phyloP scores from a whole-genome alignment of 2,888 invertebrate genomes.

The Melanargia galathea region DNA sequence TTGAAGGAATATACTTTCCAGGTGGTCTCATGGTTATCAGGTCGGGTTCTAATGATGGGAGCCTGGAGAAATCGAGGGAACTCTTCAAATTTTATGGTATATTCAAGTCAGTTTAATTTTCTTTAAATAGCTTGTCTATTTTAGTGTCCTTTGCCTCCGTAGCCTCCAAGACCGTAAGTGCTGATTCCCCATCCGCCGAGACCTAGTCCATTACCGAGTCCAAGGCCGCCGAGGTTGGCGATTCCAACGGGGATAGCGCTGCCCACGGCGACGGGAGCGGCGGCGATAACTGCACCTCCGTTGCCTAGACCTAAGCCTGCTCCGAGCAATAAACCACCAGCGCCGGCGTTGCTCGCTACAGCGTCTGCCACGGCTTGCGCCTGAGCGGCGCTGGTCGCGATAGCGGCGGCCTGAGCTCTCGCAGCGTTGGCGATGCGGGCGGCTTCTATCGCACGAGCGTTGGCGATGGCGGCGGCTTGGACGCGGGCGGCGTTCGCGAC shows the following conservation, averaged over 20 bases:
- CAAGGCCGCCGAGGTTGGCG: conserved; percentile 15
- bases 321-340: conserved; percentile 60
- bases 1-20: too few species aligned
- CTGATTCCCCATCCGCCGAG: conserved; percentile 26
- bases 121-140: too few species aligned
- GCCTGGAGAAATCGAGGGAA: too few species aligned
- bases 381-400: conserved; percentile 63
- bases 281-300: conserved; percentile 43
- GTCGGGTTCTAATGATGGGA: too few species aligned
- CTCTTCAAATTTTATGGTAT: too few species aligned
- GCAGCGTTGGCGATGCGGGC: conserved; percentile 71
- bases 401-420: conserved; percentile 62
- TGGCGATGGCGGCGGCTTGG: conserved; percentile 71
- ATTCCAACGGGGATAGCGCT: conserved; percentile 24
- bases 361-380: conserved; percentile 67
- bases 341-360: conserved; percentile 65
- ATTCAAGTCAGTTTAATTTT: too few species aligned
- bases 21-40: too few species aligned
- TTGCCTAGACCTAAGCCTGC: conserved; percentile 43
- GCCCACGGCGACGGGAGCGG: conserved; percentile 37
- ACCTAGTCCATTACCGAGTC: neutral
- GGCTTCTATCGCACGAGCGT: conserved; percentile 71
- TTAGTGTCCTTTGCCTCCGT: conserved; percentile 44
- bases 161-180: conserved; percentile 39
- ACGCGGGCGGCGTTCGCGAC: conserved; percentile 71